A percentile compares a stretch with the other conserved stretches of the same genome.
Conservation (phyloP, 2,797 vertebrate genomes). For the Chelon auratus region DNA sequence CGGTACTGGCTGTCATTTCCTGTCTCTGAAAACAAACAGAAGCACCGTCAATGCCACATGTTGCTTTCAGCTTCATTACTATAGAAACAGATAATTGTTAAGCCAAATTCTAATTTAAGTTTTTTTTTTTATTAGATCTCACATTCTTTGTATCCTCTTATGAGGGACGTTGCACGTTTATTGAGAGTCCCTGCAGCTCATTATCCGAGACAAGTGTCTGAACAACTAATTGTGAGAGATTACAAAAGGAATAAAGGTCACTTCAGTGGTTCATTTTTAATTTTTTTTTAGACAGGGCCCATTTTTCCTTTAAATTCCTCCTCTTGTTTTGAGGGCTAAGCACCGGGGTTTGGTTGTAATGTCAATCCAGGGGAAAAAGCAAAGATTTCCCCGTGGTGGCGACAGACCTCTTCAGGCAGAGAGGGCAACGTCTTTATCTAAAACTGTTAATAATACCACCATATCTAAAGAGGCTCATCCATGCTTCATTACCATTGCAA, state of each 20-base stretch:
- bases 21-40: conserved; percentile 79
- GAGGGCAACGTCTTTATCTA: conserved; percentile 74
- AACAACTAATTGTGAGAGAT: conserved; percentile 52
- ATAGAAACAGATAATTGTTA: background rate
- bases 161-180: conserved; percentile 35
- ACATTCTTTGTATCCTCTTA: conserved; percentile 17
- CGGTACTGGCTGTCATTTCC: conserved; percentile 88
- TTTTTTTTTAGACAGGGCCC: background rate
- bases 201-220: conserved; percentile 45
- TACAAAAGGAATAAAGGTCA: conserved; percentile 57
- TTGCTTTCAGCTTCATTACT: background rate
- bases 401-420: conserved; percentile 62
- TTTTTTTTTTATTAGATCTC: conserved; percentile 7
- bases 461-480: conserved; percentile 76
- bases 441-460: conserved; percentile 70
- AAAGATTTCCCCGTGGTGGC: conserved; percentile 50
- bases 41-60: background rate
- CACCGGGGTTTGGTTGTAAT: conserved; percentile 40
- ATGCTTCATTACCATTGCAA: conserved; percentile 77
- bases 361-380: conserved; percentile 41
- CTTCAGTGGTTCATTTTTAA: conserved; percentile 17
- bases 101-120: background rate
- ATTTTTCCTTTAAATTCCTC: conserved; percentile 37
- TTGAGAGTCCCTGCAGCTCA: conserved; percentile 35
- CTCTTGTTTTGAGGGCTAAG: conserved; percentile 44